Base-by-base conservation (phyloP, 2,113 vertebrate species). In the Callipepla californica region DNA sequence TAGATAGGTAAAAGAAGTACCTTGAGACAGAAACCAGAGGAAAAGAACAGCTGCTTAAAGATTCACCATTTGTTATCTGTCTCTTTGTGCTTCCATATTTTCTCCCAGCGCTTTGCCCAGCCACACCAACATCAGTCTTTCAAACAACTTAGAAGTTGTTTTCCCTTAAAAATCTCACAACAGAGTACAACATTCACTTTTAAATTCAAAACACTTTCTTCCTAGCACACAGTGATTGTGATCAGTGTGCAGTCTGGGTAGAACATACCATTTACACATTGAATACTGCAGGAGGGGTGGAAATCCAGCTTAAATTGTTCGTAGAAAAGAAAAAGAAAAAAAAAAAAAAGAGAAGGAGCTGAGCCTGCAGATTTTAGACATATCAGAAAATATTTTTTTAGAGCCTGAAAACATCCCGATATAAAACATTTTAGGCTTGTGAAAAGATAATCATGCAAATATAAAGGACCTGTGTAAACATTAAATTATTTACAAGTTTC, bases 381-480 rank as follows among this genome's bases (percentile, higher is more conserved):
- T 50, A 94, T 83, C 68, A 92, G 82, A 78, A 88, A 67, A 42
- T 47, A 44, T 4, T 61, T 88, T 80, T 75, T 87, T 59, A 87
- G 75, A 55, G 85, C 65, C 68, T 80, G 68, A 70, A 94, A 87
- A 51, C 72, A 44, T 88, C 94, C 50, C 90, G 88, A 42, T 44
- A 11, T 85, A 83, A 92, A 93, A 80, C 28, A 78, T 78, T 85
- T 70, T 55, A 58, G 80, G 40, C 73, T 88, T 47, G 57, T 17
- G 38, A 65, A 93, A 93, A 95, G 85, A 82, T 90, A 94, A 72
- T 65, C 80, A 61, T 90, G 83, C 89, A 92, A 94, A 94, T 85
- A 90, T 30, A 92, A 65, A 86, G 73, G 79, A 72, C 38, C 51
- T 88, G 34, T 85, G 73, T 94, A 95, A 94, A 90, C 59, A 94